Percentiles rank a stretch among this genome's conserved stretches.
Conservation (phyloP, 2,888 invertebrate species). For the Dicranocentrus wangi region DNA sequence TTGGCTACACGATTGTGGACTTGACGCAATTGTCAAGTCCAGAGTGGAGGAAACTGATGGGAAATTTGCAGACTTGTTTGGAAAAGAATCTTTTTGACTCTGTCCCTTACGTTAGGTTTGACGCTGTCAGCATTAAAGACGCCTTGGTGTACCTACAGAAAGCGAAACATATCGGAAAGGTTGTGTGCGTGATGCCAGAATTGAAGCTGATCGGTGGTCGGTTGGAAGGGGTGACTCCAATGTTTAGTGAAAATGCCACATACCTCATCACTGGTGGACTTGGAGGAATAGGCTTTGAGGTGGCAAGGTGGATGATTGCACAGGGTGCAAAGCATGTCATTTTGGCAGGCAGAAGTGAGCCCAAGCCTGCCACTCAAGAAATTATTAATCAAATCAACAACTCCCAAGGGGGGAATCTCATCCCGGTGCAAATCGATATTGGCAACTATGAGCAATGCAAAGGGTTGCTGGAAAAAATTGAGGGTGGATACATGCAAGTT, state of each 20-base stretch:
- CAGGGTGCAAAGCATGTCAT: constrained; percentile 52
- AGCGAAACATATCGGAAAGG: constrained; percentile 61
- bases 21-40: background rate
- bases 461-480: constrained; percentile 29
- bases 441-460: constrained; percentile 50
- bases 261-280: constrained; percentile 63
- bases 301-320: constrained; percentile 58
- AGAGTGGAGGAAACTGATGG: background rate
- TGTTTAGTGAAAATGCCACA: constrained; percentile 45
- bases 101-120: constrained; percentile 43
- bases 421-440: constrained; percentile 45
- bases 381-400: constrained; percentile 28
- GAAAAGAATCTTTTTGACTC: constrained; percentile 10
- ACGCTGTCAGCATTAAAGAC: constrained; percentile 38
- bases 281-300: constrained; percentile 63
- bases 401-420: constrained; percentile 22
- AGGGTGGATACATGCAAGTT: background rate
- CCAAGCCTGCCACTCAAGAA: constrained; percentile 10
- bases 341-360: constrained; percentile 42
- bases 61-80: constrained; percentile 14
- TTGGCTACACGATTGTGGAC: constrained; percentile 44
- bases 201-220: constrained; percentile 21
- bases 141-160: constrained; percentile 57
- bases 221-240: constrained; percentile 3
- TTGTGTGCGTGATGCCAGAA: constrained; percentile 58